Evolutionary conservation across 1,140 invertebrate species (phyloP).

Genomic region (Ips nitidus): DNA sequence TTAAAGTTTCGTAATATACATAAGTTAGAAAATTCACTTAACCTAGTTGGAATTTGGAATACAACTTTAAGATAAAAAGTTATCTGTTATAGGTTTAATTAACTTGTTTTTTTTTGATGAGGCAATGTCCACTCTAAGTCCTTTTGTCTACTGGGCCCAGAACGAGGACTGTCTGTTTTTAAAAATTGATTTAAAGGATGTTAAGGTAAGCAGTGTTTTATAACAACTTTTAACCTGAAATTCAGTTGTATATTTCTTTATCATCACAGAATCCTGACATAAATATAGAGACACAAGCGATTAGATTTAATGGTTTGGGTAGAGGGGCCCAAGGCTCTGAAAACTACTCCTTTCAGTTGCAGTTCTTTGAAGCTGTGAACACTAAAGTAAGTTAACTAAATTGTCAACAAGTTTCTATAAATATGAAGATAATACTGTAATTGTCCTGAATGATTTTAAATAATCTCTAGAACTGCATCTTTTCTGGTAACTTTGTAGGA

Average conservation of each 20-base stretch:
- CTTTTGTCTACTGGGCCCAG: conserved; percentile 93
- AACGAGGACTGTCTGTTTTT: conserved; percentile 73
- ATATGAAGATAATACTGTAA: not conserved
- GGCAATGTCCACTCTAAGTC: conserved; percentile 58
- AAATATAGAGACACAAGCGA: conserved; percentile 3
- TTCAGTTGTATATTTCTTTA: not conserved
- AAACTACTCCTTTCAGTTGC: conserved; percentile 70
- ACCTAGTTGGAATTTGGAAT: too few species aligned
- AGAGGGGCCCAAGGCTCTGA: conserved; percentile 69
- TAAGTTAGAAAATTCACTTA: too few species aligned
- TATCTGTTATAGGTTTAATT: too few species aligned
- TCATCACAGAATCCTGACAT: conserved; percentile 15
- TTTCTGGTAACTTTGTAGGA: conserved; percentile 47
- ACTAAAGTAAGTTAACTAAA: conserved; percentile 55
- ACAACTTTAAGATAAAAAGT: too few species aligned
- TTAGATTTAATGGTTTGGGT: conserved; percentile 56
- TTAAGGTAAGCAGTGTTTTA: conserved; percentile 57
- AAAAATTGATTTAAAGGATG: conserved; percentile 83
- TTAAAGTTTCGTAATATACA: too few species aligned
- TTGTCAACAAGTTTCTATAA: not conserved
- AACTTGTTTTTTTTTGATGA: too few species aligned
- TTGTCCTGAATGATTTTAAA: not conserved
- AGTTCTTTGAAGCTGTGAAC: conserved; percentile 60
- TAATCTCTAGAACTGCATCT: not conserved
- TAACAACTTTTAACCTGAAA: not conserved